Evolutionary conservation across 2,888 invertebrate genomes (phyloP).

Genomic region (Mantis religiosa): DNA sequence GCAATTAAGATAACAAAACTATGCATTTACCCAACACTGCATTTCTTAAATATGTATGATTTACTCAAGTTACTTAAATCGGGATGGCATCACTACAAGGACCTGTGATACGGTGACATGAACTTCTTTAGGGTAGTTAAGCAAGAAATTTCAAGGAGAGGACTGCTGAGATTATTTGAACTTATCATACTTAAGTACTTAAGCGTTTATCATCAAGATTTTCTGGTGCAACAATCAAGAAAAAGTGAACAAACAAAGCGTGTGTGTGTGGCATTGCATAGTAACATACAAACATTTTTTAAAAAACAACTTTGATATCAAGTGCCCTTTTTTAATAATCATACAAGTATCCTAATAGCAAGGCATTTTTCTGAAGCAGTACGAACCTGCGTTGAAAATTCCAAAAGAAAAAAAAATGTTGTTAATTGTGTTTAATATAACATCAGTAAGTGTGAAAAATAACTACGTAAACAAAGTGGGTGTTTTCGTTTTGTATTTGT

Average conservation of each 20-base stretch:
- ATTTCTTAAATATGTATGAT: no score
- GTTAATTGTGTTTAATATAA: background rate
- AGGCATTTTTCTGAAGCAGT: background rate
- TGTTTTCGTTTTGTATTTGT: background rate
- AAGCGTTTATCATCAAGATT: background rate
- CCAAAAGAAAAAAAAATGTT: background rate
- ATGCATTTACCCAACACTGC: no score
- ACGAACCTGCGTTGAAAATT: background rate
- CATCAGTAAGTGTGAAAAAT: background rate
- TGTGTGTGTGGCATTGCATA: background rate
- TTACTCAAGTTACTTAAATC: background rate
- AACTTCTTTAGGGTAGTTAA: background rate
- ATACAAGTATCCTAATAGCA: background rate
- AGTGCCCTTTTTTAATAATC: slow-evolving; percentile 27
- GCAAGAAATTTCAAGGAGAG: background rate
- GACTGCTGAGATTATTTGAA: background rate
- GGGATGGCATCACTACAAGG: background rate
- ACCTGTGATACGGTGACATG: background rate
- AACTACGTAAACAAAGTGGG: background rate
- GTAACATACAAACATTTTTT: background rate
- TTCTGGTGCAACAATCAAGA: background rate
- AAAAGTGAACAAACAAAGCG: background rate
- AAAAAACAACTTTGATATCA: slow-evolving; percentile 16
- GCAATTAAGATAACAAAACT: no score
- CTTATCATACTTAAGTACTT: background rate